Evolutionary conservation across 2,888 invertebrate species (phyloP).

Genomic region (Drosophila pseudotalamancana): DNA sequence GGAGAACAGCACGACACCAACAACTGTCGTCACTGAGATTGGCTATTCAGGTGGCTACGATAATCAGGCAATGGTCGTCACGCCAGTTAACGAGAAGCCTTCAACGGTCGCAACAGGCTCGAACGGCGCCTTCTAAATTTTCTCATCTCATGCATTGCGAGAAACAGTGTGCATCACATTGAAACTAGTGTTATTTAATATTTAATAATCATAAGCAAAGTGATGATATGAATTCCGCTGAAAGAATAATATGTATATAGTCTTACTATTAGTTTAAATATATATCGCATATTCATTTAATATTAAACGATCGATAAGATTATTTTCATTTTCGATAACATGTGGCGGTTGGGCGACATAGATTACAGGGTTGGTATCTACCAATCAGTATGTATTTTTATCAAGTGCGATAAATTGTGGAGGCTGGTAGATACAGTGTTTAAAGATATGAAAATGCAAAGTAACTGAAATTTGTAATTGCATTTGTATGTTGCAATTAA

Average conservation of each 20-base stretch:
- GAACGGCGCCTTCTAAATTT: not conserved
- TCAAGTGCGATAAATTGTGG: slow-evolving; percentile 22
- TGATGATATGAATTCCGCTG: slow-evolving; percentile 6
- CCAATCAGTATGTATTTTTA: not conserved
- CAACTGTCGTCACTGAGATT: slow-evolving; percentile 86
- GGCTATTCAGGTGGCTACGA: slow-evolving; percentile 88
- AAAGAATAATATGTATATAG: slow-evolving; percentile 7
- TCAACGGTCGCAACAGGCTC: slow-evolving; percentile 40
- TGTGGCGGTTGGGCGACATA: slow-evolving; percentile 3
- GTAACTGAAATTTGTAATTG: not conserved
- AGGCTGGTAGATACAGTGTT: slow-evolving; percentile 15
- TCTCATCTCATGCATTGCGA: slow-evolving; percentile 1
- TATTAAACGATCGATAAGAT: slow-evolving; percentile 2
- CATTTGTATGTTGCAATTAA: too few species aligned
- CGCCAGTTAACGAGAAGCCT: slow-evolving; percentile 84
- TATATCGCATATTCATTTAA: not conserved
- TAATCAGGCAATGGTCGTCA: slow-evolving; percentile 90
- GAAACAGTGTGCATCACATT: slow-evolving; percentile 72
- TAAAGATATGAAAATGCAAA: not conserved
- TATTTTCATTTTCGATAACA: not conserved
- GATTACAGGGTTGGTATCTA: not conserved
- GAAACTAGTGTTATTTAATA: slow-evolving; percentile 67
- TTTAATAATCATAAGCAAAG: slow-evolving; percentile 21
- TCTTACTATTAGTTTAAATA: not conserved
- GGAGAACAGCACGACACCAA: slow-evolving; percentile 89